Base-by-base conservation (phyloP, 1,140 invertebrate species). In the Drosophila nannoptera region DNA sequence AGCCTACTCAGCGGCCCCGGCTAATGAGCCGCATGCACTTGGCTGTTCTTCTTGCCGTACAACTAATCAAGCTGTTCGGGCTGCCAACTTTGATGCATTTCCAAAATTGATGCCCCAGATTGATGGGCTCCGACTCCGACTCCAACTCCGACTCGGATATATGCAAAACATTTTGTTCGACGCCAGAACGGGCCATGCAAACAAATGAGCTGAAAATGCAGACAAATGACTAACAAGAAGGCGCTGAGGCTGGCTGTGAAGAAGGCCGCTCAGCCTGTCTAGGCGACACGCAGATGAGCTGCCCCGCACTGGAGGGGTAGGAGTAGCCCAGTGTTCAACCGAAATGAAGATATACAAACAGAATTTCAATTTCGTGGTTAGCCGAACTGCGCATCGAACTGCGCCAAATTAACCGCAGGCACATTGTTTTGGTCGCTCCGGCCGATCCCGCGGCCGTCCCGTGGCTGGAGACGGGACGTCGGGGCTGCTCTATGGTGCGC, bases 371-470 rank as follows among this genome's bases (percentile, higher is more conserved):
- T 86, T 86, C n/a, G 62, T 62, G 58, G 63, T 72, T 71, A 70
- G 53, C 16, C 12, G 38, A 69, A 52, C 65, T 62, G n/a, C 33
- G 35, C 42, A 69, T 69, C 59, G 70, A 62, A 73, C 71, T 86
- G 81, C 82, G 81, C 81, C 52, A 86, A 86, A 87, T 86, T 86
- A 77, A 77, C 84, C 80, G 69, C 84, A 78, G 84, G 84, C 74
- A 81, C 71, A 22, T 86, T 62, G 62, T 63, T 65, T 73, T 40
- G 43, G 50, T 22, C 22, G 22, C 22, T 22, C 22, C 22, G 22
- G 22, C 22, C 22, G 46, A n/a, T 54, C 69, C 69, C 54, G 69
- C 69, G 55, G 49, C 49, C 38, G 29, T 60, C 35, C 54, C 49
- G 36, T 7, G 48, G 43, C 43, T 16, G 29, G 32, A 49, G 55